Conservation (phyloP, 2,113 vertebrate genomes). For the Talpa occidentalis region DNA sequence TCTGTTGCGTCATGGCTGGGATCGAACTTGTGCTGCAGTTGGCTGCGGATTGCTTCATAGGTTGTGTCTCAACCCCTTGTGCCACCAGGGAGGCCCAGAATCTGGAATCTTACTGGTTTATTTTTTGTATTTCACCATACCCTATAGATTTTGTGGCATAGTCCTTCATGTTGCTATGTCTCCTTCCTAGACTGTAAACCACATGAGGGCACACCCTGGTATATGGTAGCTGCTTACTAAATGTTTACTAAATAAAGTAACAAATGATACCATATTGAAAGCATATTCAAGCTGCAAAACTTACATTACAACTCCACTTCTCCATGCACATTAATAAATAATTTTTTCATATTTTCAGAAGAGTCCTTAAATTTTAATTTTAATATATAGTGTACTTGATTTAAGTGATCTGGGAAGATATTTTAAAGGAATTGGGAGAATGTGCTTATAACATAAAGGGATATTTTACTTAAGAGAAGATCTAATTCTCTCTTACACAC, state of each 20-base stretch:
- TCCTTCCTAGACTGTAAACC: neutral
- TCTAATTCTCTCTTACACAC: neutral
- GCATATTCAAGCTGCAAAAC: neutral
- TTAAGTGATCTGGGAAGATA: neutral
- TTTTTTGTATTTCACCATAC: neutral
- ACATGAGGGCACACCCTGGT: neutral
- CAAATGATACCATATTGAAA: neutral
- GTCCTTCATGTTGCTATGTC: neutral
- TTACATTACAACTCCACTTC: neutral
- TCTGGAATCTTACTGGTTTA: neutral
- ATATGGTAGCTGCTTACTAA: neutral
- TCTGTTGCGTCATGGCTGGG: too few relatives aligned
- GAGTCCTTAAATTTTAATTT: neutral
- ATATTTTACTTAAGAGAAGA: constrained; percentile 14
- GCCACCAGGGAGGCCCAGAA: too few relatives aligned
- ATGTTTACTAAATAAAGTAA: neutral
- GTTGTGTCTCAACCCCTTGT: too few relatives aligned
- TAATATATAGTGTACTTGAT: neutral
- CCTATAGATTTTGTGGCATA: neutral
- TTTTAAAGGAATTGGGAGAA: neutral
- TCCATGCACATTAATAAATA: neutral
- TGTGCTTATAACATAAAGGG: neutral
- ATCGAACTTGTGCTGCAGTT: too few relatives aligned
- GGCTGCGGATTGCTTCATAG: too few relatives aligned
- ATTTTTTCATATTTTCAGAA: neutral